Percentiles rank a stretch among this genome's conserved stretches.
Evolutionary conservation across 2,797 vertebrate genomes (phyloP).

Genomic region (Enteromius viviparus): DNA sequence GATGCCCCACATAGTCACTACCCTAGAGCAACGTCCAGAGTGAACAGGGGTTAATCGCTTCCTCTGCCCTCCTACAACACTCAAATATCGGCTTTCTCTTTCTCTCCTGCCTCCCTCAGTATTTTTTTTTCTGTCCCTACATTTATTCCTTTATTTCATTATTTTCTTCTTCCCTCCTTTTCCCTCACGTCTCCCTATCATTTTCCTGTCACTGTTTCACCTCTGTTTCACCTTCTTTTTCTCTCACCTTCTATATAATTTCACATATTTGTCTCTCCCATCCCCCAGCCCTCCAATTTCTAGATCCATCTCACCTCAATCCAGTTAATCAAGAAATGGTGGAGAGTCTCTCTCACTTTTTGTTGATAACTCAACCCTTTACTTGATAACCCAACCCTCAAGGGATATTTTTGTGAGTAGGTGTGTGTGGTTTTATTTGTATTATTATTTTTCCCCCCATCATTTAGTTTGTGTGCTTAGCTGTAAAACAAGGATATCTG

Average conservation of each 20-base stretch:
- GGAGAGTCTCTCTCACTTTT: neutral
- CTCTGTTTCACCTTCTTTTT: conserved; percentile 50
- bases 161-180: conserved; percentile 38
- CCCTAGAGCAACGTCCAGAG: conserved; percentile 61
- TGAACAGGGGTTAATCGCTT: conserved; percentile 44
- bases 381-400: neutral
- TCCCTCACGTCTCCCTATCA: neutral
- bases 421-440: neutral
- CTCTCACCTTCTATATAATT: conserved; percentile 53
- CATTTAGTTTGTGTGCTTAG: too few species aligned
- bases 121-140: conserved; percentile 13
- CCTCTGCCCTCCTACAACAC: conserved; percentile 45
- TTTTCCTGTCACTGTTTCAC: conserved; percentile 14
- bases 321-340: conserved; percentile 18
- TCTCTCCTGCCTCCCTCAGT: conserved; percentile 37
- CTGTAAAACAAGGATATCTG: neutral
- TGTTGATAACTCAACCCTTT: conserved; percentile 1
- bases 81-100: conserved; percentile 52
- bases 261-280: conserved; percentile 6
- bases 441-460: neutral
- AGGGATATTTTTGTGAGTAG: conserved; percentile 52
- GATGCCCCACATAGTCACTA: conserved; percentile 60
- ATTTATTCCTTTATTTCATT: conserved; percentile 52
- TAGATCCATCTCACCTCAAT: conserved; percentile 5
- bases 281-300: conserved; percentile 7